Base-by-base conservation (phyloP, 1,140 invertebrate species). In the Centruroides sculpturatus region DNA sequence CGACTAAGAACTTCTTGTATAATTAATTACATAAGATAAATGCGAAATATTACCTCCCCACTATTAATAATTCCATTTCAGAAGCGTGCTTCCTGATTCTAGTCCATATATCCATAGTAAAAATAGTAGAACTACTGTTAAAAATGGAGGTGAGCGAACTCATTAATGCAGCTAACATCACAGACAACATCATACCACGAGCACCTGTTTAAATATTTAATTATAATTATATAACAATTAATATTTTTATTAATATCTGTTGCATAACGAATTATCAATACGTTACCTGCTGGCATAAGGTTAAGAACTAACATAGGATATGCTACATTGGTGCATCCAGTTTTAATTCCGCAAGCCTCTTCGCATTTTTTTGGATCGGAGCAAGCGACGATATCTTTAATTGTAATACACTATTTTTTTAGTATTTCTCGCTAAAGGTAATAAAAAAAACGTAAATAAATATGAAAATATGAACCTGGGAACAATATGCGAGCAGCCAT, bases 141-240 rank as follows among this genome's bases (percentile, higher is more conserved):
- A 79, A 79, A 54, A 79, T 77, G 46, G 79, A 80, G 9, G 77
- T 77, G 11, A 80, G 65, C 61, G 75, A 75, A 64, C 73, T 74
- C 77, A 80, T 78, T 10, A 80, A 63, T 5, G 78, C 78, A 0
- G 78, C 75, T 48, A 80, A 64, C 78, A 80, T 80, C 5, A 78
- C 79, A 4, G 77, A 74, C 59, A 79, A 67, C 75, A 80, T 77
- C 7, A 80, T 56, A 0, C 79, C 78, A 34, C 75, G 66, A n/a
- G 72, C 57, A 46, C 62, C 62, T 61, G 23, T 23, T 23, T 23
- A 23, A 23, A 23, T 23, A 23, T 23, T 23, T 23, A 23, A 23
- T 23, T 23, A 23, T 23, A 0, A 23, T 23, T 2, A 23, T 23
- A 23, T 23, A 23, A 23, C 23, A 23, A 23, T 23, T 23, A 23